Base-by-base conservation (phyloP, 2,888 invertebrate species). In the Yponomeuta sedellus region DNA sequence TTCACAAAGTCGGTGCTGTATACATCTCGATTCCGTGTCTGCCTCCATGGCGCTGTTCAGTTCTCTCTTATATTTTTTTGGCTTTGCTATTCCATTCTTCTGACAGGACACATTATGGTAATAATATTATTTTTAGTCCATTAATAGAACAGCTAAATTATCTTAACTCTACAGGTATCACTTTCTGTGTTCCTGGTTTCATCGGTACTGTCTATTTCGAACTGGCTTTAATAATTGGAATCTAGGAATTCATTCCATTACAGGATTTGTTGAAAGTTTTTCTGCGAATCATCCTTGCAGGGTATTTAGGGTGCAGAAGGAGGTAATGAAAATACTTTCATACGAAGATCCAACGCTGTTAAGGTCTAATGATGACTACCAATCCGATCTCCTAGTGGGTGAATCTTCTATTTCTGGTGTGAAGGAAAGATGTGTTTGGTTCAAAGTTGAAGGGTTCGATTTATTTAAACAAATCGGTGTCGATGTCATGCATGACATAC, bases 401-500 rank as follows among this genome's bases (percentile, higher is more conserved):
- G 28, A 65, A 59, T 19, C 57, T 19, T 62, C 61, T 16, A 25
- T 63, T 20, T 71, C 72, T 10, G 71, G 73, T 1, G 66, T 73
- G 1, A 70, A 71, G 66, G 66, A 69, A 22, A 64, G 69, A 67
- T 74, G 71, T 63, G 67, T 72, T n/a, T 73, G 70, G 67, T 67
- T 70, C 39, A 25, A 64, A 1, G 63, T 73, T 12, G 34, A 67
- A 8, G 66, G 67, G 64, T 74, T 73, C 66, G 67, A 73, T 68
- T 70, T 68, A 39, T 68, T 71, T 28, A 65, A 71, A 25, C 71
- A 72, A 64, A 64, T 68, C n/a, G 70, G 70, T n/a, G 70, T 70
- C 8, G 74, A 75, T 58, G 65, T 75, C 11, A 71, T 73, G 71
- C 75, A 73, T 62, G 72, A 74, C 39, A 56, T 74, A 44, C 66